These are phyloP conservation scores for Emydocephalus ijimae DNA, from an alignment of 2,113 vertebrate species.

Conservation along the genomic window DNA sequence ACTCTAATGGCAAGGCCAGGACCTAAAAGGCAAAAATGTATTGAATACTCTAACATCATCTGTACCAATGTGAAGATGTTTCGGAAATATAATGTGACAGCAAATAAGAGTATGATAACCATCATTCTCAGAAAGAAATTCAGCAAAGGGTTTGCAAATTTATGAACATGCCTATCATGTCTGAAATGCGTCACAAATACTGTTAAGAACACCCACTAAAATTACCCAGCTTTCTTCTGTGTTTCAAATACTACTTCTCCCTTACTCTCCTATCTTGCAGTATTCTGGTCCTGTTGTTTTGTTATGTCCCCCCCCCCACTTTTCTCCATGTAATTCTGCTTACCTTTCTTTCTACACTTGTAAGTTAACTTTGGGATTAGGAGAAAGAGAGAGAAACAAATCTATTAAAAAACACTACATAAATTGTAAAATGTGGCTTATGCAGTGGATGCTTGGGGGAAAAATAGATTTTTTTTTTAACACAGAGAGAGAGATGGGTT, in stretches of 20 bases:
- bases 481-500: not conserved
- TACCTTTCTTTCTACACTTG: not conserved
- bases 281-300: not conserved
- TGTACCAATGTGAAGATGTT: not conserved
- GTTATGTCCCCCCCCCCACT: accelerated
- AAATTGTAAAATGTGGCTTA: not conserved
- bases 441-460: not conserved
- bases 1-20: conserved; percentile 96
- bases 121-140: accelerated
- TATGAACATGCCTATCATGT: not conserved
- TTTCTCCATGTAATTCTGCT: not conserved
- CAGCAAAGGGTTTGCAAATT: not conserved
- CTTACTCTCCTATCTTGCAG: not conserved
- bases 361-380: not conserved
- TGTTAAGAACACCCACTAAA: not conserved
- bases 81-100: not conserved
- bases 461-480: not conserved
- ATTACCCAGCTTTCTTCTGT: too few species aligned
- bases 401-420: not conserved
- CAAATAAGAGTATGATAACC: not conserved
- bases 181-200: not conserved
- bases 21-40: conserved; percentile 68
- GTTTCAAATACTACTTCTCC: not conserved
- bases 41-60: accelerated
- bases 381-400: not conserved